Conservation (phyloP, 2,888 invertebrate genomes). For the Epiblema foenella region DNA sequence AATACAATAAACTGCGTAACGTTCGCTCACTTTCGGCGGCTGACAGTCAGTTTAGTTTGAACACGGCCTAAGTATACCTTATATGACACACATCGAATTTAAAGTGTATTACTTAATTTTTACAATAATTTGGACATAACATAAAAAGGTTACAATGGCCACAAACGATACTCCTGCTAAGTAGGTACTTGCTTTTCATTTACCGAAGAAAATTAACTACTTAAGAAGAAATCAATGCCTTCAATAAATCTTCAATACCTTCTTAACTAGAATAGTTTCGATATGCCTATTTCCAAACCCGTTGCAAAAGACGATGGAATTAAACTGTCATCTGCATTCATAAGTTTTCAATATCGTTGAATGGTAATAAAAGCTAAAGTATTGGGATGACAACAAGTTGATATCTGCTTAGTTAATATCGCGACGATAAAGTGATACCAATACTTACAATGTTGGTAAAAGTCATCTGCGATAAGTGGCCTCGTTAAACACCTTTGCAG, state of each 20-base stretch:
- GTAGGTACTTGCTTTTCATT: too few species aligned
- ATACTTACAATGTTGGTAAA: constrained; percentile 79
- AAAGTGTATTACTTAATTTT: too few species aligned
- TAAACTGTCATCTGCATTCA: constrained; percentile 2
- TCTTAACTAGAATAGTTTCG: too few species aligned
- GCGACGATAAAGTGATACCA: constrained; percentile 59
- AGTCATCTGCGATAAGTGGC: constrained; percentile 55
- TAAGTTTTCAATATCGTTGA: constrained; percentile 10
- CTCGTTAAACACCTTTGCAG: constrained; percentile 34
- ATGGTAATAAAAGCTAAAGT: constrained; percentile 30
- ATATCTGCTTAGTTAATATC: constrained; percentile 40
- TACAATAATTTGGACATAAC: too few species aligned
- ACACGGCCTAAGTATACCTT: too few species aligned
- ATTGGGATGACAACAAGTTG: constrained; percentile 32
- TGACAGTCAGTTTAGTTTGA: too few species aligned
- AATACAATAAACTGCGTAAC: too few species aligned
- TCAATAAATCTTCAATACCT: background rate
- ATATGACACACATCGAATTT: too few species aligned
- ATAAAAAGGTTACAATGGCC: too few species aligned
- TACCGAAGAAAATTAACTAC: background rate
- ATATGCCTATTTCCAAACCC: too few species aligned
- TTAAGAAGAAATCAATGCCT: background rate
- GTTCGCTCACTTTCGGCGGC: too few species aligned
- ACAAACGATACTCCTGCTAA: too few species aligned
- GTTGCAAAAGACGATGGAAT: background rate